phyloP scores from a whole-genome alignment of 2,797 vertebrate genomes.

The Typhlichthys eigenmanni region DNA sequence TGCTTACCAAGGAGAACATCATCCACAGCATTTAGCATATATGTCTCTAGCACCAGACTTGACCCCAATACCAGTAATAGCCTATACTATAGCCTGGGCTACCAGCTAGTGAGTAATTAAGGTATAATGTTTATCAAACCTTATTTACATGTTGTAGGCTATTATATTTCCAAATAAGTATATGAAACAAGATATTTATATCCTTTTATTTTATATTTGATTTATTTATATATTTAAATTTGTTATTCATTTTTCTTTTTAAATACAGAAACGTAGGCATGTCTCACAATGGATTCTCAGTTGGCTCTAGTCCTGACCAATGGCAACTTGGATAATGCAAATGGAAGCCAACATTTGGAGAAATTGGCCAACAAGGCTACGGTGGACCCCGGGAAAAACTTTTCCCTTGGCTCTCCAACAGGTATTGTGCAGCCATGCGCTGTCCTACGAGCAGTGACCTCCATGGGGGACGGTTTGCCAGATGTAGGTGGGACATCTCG shows the following conservation, averaged over 20 bases:
- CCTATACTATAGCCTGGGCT: neutral
- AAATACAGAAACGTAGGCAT: conserved; percentile 67
- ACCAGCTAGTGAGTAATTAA: neutral
- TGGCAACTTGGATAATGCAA: conserved; percentile 71
- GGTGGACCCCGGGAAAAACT: conserved; percentile 59
- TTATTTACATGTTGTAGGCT: neutral
- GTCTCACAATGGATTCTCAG: conserved; percentile 79
- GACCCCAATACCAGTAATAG: conserved; percentile 37
- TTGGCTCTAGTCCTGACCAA: conserved; percentile 76
- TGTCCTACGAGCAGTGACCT: conserved; percentile 51
- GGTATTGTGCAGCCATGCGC: conserved; percentile 67
- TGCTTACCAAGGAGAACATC: too few relatives aligned
- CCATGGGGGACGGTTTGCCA: conserved; percentile 57
- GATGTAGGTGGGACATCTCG: conserved; percentile 65
- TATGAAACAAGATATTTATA: too few relatives aligned
- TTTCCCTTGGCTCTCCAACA: conserved; percentile 47
- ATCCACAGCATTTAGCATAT: neutral
- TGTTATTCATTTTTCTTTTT: conserved; percentile 14
- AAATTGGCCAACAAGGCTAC: conserved; percentile 52
- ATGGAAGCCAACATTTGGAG: conserved; percentile 66
- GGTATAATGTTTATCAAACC: neutral
- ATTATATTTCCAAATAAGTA: too few relatives aligned
- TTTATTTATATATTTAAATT: neutral
- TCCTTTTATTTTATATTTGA: too few relatives aligned
- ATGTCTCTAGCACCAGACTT: conserved; percentile 15